Conservation (phyloP, 2,888 invertebrate species). For the Pantelozetes paolii region DNA sequence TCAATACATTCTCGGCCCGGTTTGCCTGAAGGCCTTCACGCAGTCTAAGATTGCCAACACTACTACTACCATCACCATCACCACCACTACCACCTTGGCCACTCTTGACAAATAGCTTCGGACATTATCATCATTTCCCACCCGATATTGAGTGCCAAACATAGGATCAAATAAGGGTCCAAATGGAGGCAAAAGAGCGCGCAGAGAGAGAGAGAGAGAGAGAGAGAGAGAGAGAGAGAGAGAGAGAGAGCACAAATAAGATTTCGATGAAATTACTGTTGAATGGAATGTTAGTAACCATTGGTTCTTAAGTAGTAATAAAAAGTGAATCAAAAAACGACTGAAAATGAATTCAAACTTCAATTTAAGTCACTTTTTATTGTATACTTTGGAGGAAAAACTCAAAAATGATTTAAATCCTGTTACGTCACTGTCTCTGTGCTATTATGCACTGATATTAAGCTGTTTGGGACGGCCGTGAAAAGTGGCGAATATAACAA, state of each 20-base stretch:
- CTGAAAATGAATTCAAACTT: neutral
- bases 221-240: constrained; percentile 19
- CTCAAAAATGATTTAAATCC: constrained; percentile 1
- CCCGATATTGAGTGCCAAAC: neutral
- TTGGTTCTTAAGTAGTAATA: neutral
- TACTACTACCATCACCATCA: too few species aligned
- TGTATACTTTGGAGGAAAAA: neutral
- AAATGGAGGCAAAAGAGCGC: constrained; percentile 1
- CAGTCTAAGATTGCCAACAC: constrained; percentile 13
- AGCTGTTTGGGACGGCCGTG: constrained; percentile 28
- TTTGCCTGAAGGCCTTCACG: constrained; percentile 31
- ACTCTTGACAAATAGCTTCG: constrained; percentile 32
- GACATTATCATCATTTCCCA: constrained; percentile 16
- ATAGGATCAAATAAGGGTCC: neutral
- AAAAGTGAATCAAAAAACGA: neutral
- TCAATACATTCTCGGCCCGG: neutral
- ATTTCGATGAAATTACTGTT: neutral
- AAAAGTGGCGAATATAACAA: constrained; percentile 14
- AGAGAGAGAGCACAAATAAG: constrained; percentile 1
- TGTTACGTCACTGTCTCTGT: constrained; percentile 34
- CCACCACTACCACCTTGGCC: neutral
- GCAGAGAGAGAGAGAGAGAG: constrained; percentile 15
- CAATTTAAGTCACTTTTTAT: neutral
- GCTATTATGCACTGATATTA: constrained; percentile 12
- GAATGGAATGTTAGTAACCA: neutral